A percentile compares a stretch with the other conserved stretches of the same genome.
phyloP scores from a whole-genome alignment of 2,113 vertebrate genomes.

The Rhombomys opimus region DNA sequence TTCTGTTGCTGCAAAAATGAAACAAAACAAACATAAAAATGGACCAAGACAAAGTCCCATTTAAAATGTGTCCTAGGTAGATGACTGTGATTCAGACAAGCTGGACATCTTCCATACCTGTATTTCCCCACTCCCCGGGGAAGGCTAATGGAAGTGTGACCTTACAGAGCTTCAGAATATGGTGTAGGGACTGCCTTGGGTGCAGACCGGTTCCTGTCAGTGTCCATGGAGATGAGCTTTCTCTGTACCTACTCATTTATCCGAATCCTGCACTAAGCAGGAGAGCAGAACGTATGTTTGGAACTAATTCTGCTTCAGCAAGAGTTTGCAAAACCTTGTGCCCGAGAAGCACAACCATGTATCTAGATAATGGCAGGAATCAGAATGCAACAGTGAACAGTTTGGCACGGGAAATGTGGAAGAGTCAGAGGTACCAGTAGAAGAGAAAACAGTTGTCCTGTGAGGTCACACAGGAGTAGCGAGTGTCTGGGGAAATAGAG shows the following conservation, averaged over 20 bases:
- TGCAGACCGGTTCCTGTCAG: background rate
- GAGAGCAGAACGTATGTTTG: background rate
- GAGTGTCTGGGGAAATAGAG: background rate
- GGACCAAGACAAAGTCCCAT: background rate
- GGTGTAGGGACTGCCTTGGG: background rate
- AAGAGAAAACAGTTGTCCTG: background rate
- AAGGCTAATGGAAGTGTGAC: background rate
- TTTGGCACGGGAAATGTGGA: background rate
- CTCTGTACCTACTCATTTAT: background rate
- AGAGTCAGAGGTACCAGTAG: background rate
- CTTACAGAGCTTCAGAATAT: background rate
- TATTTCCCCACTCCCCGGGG: background rate
- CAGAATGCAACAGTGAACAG: background rate
- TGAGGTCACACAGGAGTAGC: background rate
- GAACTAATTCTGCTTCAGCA: slow-evolving; percentile 6
- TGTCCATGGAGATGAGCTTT: background rate
- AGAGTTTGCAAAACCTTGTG: slow-evolving; percentile 44
- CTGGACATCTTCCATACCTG: background rate
- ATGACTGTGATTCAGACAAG: background rate
- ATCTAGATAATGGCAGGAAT: background rate
- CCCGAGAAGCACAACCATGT: background rate
- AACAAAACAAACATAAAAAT: background rate
- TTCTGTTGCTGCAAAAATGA: background rate
- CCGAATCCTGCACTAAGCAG: background rate
- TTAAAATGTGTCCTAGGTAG: background rate